These are phyloP conservation scores for Limosa lapponica DNA, from an alignment of 2,797 vertebrate species.

Conservation along the genomic window DNA sequence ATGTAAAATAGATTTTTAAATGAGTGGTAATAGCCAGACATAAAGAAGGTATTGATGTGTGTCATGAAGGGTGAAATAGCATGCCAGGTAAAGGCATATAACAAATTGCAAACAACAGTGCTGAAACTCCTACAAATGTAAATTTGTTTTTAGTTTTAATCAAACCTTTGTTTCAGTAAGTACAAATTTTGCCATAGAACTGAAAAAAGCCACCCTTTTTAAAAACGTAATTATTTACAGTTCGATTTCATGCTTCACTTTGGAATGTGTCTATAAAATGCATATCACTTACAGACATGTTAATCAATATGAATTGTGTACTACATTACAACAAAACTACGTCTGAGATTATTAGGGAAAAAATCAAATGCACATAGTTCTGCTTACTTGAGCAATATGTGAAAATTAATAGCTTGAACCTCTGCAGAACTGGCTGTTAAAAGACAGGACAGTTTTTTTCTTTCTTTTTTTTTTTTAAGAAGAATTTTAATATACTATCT, in stretches of 20 bases:
- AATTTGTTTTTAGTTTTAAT: constrained; percentile 79
- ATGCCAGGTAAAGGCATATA: constrained; percentile 79
- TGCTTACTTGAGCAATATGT: constrained; percentile 79
- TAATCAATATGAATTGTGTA: constrained; percentile 80
- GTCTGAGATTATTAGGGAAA: constrained; percentile 75
- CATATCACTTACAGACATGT: constrained; percentile 64
- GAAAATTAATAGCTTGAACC: constrained; percentile 74
- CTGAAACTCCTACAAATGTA: constrained; percentile 73
- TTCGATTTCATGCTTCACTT: constrained; percentile 74
- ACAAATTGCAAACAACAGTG: constrained; percentile 78
- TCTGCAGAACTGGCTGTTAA: constrained; percentile 8
- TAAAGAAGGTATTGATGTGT: constrained; percentile 86
- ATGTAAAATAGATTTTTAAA: constrained; percentile 90
- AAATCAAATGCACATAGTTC: constrained; percentile 75
- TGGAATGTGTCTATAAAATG: constrained; percentile 75
- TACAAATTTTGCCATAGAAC: constrained; percentile 34
- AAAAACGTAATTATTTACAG: constrained; percentile 73
- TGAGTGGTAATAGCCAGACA: constrained; percentile 85
- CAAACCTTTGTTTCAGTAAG: constrained; percentile 66
- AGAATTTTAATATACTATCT: constrained; percentile 2
- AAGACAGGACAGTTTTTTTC: background rate
- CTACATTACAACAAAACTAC: constrained; percentile 74
- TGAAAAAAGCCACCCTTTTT: background rate
- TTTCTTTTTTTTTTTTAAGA: background rate
- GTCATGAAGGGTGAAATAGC: constrained; percentile 85